These are phyloP conservation scores for Ptyas mucosa DNA, from an alignment of 2,113 vertebrate species.

Conservation along the genomic window DNA sequence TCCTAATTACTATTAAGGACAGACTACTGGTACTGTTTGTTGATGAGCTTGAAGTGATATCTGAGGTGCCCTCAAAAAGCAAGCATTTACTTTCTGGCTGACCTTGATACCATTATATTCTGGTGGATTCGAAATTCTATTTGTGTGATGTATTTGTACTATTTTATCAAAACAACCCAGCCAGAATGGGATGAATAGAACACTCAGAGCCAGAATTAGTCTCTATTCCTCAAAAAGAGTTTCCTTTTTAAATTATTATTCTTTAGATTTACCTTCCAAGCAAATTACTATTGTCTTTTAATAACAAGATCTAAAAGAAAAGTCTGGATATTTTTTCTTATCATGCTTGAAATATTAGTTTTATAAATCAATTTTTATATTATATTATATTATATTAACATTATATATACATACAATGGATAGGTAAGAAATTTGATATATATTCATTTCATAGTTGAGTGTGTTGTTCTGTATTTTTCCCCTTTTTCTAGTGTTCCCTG, in stretches of 20 bases:
- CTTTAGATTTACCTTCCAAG: neutral
- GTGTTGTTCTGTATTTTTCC: neutral
- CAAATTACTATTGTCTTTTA: neutral
- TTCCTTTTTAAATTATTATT: neutral
- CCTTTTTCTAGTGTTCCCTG: neutral
- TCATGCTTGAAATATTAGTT: neutral
- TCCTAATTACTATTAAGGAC: neutral
- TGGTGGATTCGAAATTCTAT: neutral
- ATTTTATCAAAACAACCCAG: neutral
- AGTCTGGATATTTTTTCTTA: neutral
- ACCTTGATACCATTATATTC: constrained; percentile 12
- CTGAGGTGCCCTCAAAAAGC: constrained; percentile 8
- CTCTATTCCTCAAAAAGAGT: neutral
- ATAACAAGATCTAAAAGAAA: neutral
- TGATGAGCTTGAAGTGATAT: neutral
- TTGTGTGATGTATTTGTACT: constrained; percentile 12
- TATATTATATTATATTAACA: neutral
- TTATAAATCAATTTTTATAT: neutral
- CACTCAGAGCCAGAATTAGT: neutral
- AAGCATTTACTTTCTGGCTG: neutral
- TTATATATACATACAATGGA: neutral
- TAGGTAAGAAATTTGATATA: neutral
- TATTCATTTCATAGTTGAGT: neutral
- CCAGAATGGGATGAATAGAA: neutral
- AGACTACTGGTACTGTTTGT: neutral